phyloP scores from a whole-genome alignment of 2,797 vertebrate species.

The Sebastes ruberrimus region DNA sequence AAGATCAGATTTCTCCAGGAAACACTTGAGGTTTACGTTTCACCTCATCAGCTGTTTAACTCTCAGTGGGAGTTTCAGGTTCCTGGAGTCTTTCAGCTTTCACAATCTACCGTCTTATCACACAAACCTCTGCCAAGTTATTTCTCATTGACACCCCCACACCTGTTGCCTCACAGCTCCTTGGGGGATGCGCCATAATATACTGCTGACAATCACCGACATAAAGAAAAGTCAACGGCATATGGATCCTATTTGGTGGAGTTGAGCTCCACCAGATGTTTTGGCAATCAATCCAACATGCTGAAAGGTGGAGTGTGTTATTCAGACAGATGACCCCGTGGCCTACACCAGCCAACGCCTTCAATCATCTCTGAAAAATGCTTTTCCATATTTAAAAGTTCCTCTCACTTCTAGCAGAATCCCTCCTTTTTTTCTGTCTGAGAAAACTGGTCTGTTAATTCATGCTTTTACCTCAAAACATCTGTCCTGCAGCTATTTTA shows the following conservation, averaged over 20 bases:
- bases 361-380: not conserved
- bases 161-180: conserved; percentile 45
- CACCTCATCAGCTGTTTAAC: conserved; percentile 21
- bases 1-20: not conserved
- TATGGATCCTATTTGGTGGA: conserved; percentile 21
- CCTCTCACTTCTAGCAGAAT: not conserved
- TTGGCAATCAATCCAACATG: not conserved
- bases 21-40: conserved; percentile 10
- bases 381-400: not conserved
- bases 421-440: not conserved
- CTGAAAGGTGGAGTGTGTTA: conserved; percentile 34
- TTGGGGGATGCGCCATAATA: not conserved
- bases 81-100: conserved; percentile 39
- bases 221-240: not conserved
- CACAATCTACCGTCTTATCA: conserved; percentile 7
- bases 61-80: conserved; percentile 36
- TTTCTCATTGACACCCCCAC: conserved; percentile 12
- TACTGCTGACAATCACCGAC: not conserved
- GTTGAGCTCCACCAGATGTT: conserved; percentile 41
- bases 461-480: not conserved
- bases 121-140: conserved; percentile 22
- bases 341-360: not conserved
- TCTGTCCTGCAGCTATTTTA: not conserved
- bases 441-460: not conserved
- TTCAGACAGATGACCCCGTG: conserved; percentile 10